phyloP scores from a whole-genome alignment of 2,113 vertebrate genomes.

The Callopanchax toddi region DNA sequence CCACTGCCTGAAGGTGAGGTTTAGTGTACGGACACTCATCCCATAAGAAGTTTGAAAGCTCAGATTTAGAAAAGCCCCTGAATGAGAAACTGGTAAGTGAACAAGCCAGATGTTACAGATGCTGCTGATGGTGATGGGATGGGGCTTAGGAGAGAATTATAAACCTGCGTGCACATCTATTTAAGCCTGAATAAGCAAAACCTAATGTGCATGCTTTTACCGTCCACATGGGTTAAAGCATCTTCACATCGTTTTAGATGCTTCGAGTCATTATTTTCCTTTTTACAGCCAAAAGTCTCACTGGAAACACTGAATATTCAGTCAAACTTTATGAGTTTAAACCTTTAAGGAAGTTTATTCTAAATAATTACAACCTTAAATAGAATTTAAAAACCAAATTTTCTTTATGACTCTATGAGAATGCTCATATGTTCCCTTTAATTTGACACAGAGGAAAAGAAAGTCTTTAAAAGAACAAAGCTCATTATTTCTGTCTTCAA shows the following conservation, averaged over 20 bases:
- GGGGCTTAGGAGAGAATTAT: constrained; percentile 48
- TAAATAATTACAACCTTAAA: neutral
- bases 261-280: neutral
- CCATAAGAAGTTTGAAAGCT: constrained; percentile 1
- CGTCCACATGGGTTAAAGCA: neutral
- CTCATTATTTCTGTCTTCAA: too few relatives aligned
- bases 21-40: neutral
- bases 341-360: neutral
- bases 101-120: constrained; percentile 51
- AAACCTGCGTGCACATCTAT: constrained; percentile 39
- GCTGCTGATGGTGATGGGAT: constrained; percentile 30
- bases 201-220: constrained; percentile 8
- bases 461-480: neutral
- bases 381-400: neutral
- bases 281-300: neutral
- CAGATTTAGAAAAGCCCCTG: constrained; percentile 34
- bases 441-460: neutral
- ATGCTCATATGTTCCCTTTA: too few relatives aligned
- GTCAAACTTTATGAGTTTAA: too few relatives aligned
- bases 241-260: too few relatives aligned
- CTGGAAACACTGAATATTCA: too few relatives aligned
- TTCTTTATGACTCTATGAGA: too few relatives aligned
- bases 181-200: constrained; percentile 21
- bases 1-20: too few relatives aligned
- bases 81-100: constrained; percentile 28